Conservation (phyloP, 2,888 invertebrate species). For the Metellina segmentata region DNA sequence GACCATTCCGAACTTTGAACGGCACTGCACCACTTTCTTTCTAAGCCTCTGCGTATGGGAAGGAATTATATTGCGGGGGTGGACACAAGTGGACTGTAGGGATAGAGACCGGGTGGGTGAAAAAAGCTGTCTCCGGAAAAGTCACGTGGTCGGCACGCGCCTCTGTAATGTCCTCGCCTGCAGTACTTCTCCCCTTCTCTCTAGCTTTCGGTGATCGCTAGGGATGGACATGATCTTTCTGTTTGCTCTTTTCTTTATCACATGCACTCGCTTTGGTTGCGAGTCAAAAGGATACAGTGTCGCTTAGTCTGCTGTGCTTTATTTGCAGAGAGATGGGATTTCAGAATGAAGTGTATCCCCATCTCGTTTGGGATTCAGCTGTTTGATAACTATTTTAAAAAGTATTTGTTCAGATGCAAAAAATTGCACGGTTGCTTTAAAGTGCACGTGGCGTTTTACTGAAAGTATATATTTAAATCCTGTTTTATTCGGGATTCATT, state of each 20-base stretch:
- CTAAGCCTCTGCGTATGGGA: conserved; percentile 2
- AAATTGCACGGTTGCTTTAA: no score
- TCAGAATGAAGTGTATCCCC: no score
- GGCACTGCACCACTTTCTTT: background rate
- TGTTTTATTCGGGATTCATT: no score
- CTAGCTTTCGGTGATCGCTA: background rate
- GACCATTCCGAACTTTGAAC: background rate
- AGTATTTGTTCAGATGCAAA: no score
- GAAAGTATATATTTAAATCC: no score
- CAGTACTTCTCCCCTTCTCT: background rate
- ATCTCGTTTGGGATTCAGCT: no score
- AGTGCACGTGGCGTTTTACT: no score
- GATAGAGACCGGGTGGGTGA: background rate
- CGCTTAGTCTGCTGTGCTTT: no score
- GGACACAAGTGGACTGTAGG: conserved; percentile 3
- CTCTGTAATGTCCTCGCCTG: conserved; percentile 29
- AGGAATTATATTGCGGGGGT: conserved; percentile 54
- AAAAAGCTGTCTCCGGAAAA: conserved; percentile 42
- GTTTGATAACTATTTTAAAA: no score
- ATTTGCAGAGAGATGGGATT: no score
- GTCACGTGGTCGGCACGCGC: conserved; percentile 70
- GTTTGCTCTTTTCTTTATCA: background rate
- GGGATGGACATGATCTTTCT: background rate
- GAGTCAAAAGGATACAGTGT: no score
- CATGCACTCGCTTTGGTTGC: no score